Evolutionary conservation across 2,797 vertebrate species (phyloP), one percentile per base, ranked within the genome.

Genomic region (Centroberyx gerrardi): DNA sequence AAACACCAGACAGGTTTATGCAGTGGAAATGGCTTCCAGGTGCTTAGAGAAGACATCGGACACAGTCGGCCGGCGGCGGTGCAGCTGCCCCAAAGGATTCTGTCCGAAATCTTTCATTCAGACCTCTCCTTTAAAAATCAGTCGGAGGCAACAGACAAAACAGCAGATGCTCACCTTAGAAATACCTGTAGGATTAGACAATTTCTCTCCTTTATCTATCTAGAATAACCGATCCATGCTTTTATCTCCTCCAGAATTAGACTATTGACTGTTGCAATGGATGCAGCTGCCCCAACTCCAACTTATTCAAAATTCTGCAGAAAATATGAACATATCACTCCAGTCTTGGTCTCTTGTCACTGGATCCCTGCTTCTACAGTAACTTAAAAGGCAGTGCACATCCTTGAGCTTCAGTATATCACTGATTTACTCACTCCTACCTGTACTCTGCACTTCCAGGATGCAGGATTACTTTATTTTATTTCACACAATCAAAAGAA

Each of bases 11-110:
- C 48, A 36, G 60, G 61, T 75, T 86, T 72, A 68, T 8, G 44
- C 28, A 29, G 67, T 51, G 38, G 59, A 77, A 90, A 92, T 88
- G 64, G 28, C 80, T 88, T 92, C 88, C 90, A 91, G 83, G 80
- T 90, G 83, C 51, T 62, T 71, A 2, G 18, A 36, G 71, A 55
- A 68, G 46, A 56, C 46, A 70, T 51, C 33, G 44, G 72, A 33
- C 4, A 7, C 33, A 7, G 4, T 4, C 33, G 33, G 33, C 4
- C 33, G 1, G 33, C 33, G 33, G 33, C 33, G 22, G 22, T 22
- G 22, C 48, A 54, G 51, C 28, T 67, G 56, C 58, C 49, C 48
- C 1, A 6, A 8, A 48, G 65, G 53, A 62, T 55, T 72, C 49
- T 4, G 17, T 65, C 55, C 46, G 49, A 78, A 49, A 68, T 48